Conservation (phyloP, 2,113 vertebrate species). For the Atrichornis clamosus region DNA sequence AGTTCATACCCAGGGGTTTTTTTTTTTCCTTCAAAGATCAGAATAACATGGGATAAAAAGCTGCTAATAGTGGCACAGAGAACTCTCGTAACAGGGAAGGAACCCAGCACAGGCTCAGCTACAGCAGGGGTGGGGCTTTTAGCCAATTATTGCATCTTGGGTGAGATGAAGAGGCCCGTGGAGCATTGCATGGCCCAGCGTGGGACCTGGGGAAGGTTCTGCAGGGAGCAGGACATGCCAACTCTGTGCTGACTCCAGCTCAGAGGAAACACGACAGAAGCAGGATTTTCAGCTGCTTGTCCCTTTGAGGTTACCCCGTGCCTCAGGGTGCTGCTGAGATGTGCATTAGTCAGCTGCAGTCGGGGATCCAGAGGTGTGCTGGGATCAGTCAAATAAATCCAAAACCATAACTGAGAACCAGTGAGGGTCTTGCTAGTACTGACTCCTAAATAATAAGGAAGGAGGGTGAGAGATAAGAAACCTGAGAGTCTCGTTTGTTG, state of each 20-base stretch:
- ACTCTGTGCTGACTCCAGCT: accelerated
- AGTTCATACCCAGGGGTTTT: neutral
- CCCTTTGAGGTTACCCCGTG: neutral
- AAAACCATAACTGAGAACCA: neutral
- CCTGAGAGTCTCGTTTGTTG: neutral
- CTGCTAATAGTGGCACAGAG: neutral
- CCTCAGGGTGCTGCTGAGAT: neutral
- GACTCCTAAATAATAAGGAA: neutral
- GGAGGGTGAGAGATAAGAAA: neutral
- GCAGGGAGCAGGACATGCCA: accelerated
- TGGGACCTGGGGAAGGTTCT: neutral
- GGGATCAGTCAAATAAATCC: neutral
- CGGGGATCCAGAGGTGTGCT: neutral
- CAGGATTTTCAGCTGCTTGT: neutral
- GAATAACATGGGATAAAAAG: neutral
- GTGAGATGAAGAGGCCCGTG: neutral
- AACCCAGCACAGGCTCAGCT: neutral
- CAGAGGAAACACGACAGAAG: neutral
- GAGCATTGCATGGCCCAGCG: neutral
- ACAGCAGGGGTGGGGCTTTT: neutral
- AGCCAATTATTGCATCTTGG: neutral
- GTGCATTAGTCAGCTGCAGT: neutral
- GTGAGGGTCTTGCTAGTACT: neutral
- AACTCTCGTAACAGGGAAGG: neutral
- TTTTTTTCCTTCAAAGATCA: neutral